Evolutionary conservation across 2,888 invertebrate species (phyloP), one percentile per base, ranked within the genome.

Genomic region (Desoria tigrina): DNA sequence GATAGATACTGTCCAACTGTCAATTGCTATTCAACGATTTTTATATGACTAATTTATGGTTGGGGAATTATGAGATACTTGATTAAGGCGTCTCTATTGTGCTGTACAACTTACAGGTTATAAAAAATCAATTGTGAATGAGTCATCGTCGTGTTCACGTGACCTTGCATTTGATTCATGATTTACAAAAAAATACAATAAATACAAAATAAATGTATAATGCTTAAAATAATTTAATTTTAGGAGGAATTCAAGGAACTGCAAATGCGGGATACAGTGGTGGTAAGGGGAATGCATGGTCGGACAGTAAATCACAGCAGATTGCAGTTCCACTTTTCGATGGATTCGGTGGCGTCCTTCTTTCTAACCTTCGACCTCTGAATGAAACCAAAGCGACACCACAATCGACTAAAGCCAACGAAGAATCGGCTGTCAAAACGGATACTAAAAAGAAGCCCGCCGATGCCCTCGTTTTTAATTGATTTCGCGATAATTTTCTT

Each of bases 341-440:
- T 32, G 68, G 61, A 11, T 57, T 58, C 32, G 68, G 68, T 28
- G 61, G 57, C 2, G 65, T 65, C 1, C 42, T 68, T 11, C 55
- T 68, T 4, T 61, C 61, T 27, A 68, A 68, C 37, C 28, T 68
- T 11, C 55, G 55, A 68, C 51, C 51, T 24, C n/a, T 45, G n/a
- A 60, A 60, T 24, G 26, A 26, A 51, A 63, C 58, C 11, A 16
- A 14, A 11, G 21, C 18, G 28, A 16, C 49, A 24, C 2, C 3
- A 39, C 2, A n/a, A 58, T 21, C 53, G 27, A 26, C 3, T 24
- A 26, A 24, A 11, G 21, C 14, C n/a, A n/a, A n/a, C 3, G 42
- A 32, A 61, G 18, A 18, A 6, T 23, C 27, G 21, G 16, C 14
- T 6, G 23, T 42, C 7, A 18, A 53, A 16, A 1, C 53, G 21